A percentile compares a stretch with the other conserved stretches of the same genome.
Conservation (phyloP, 1,140 invertebrate genomes). For the Cyphomyrmex costatus region DNA sequence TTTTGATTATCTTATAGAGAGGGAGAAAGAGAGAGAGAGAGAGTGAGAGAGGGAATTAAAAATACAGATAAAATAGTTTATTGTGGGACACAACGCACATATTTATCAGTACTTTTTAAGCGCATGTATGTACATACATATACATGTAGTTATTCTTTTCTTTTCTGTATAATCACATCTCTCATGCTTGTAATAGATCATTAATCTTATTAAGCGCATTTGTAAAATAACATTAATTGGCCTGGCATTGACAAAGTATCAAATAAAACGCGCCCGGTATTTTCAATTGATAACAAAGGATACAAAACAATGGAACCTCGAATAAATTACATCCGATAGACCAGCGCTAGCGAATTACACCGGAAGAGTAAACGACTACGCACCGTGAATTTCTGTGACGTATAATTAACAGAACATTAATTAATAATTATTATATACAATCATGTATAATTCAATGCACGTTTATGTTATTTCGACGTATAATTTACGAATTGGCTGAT, state of each 20-base stretch:
- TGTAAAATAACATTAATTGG: constrained; percentile 63
- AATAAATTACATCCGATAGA: constrained; percentile 73
- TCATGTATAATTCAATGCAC: constrained; percentile 64
- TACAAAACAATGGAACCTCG: constrained; percentile 64
- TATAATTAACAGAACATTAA: constrained; percentile 83
- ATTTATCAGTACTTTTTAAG: neutral
- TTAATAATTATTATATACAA: constrained; percentile 77
- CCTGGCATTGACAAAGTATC: constrained; percentile 67
- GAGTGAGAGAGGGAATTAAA: neutral
- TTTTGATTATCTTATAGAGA: no score
- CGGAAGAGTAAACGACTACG: constrained; percentile 65
- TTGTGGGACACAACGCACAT: neutral
- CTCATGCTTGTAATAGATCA: constrained; percentile 17
- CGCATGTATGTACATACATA: neutral
- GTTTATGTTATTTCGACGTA: constrained; percentile 24
- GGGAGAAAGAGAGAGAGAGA: no score
- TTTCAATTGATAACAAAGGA: constrained; percentile 69
- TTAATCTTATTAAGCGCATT: constrained; percentile 48
- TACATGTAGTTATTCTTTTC: neutral
- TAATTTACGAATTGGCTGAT: constrained; percentile 44
- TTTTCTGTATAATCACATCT: constrained; percentile 1
- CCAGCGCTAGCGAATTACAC: constrained; percentile 55
- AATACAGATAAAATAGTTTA: neutral
- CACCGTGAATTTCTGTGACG: constrained; percentile 71
- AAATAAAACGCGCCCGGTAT: constrained; percentile 13